A percentile compares a stretch with the other conserved stretches of the same genome.
These are phyloP conservation scores for Steinernema feltiae DNA, from an alignment of 1,140 invertebrate genomes.

Conservation along the genomic window DNA sequence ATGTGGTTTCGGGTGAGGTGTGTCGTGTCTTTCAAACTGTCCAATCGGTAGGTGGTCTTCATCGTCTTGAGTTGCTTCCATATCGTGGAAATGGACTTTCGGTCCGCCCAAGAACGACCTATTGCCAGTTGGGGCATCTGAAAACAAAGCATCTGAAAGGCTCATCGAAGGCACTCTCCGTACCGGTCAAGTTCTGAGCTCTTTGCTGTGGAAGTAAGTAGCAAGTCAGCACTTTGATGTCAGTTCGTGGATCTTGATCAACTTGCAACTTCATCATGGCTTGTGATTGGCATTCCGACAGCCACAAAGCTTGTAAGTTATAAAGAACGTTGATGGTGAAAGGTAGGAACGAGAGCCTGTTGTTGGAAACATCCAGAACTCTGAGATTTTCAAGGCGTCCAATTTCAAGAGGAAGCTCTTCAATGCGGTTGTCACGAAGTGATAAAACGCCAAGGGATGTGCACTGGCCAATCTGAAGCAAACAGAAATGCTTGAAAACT, in stretches of 20 bases:
- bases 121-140: conserved; percentile 18
- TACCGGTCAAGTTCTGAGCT: conserved; percentile 3
- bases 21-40: conserved; percentile 85
- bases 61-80: conserved; percentile 31
- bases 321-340: conserved; percentile 83
- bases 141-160: conserved; percentile 14
- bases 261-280: conserved; percentile 96
- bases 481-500: neutral
- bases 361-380: conserved; percentile 93
- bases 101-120: conserved; percentile 50
- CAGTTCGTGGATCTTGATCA: conserved; percentile 66
- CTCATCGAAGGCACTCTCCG: neutral
- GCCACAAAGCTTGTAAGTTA: conserved; percentile 93
- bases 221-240: conserved; percentile 90
- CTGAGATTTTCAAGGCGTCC: conserved; percentile 85
- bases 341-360: conserved; percentile 87
- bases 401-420: conserved; percentile 80
- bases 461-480: conserved; percentile 51
- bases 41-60: conserved; percentile 36
- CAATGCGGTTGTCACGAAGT: conserved; percentile 86
- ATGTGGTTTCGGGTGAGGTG: conserved; percentile 77
- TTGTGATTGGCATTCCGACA: conserved; percentile 81
- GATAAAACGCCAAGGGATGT: conserved; percentile 79
- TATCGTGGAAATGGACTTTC: conserved; percentile 56
- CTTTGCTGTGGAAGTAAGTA: conserved; percentile 90